Evolutionary conservation across 2,797 vertebrate genomes (phyloP).

Genomic region (Argya squamiceps): DNA sequence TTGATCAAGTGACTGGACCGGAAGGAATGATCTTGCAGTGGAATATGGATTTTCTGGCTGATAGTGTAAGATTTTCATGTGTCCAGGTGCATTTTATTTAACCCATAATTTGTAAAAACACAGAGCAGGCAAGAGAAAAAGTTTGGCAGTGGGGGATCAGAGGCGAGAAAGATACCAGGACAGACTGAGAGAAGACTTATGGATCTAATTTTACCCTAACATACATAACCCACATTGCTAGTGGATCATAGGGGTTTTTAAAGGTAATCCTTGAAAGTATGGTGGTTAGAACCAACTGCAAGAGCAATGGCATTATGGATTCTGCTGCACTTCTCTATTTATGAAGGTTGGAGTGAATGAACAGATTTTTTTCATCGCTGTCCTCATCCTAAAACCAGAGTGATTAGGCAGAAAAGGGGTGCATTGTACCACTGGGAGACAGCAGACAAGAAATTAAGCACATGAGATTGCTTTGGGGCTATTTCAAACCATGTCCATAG

Average conservation of each 20-base stretch:
- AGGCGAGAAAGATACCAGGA: background rate
- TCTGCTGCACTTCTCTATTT: background rate
- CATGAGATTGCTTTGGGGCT: background rate
- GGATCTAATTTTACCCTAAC: background rate
- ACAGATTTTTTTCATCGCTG: background rate
- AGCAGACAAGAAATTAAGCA: background rate
- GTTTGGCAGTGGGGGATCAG: background rate
- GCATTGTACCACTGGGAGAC: background rate
- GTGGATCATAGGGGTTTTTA: background rate
- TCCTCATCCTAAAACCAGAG: background rate
- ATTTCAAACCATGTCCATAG: background rate
- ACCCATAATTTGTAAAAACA: background rate
- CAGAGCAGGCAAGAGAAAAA: background rate
- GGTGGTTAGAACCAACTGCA: background rate
- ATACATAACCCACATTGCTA: background rate
- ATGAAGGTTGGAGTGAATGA: background rate
- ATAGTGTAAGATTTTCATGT: background rate
- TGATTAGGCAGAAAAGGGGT: background rate
- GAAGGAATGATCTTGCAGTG: background rate
- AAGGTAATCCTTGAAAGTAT: background rate
- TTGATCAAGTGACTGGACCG: background rate
- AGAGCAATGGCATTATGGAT: background rate
- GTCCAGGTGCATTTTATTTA: background rate
- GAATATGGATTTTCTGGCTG: background rate
- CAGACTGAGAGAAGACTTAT: background rate